Percentiles rank a stretch among this genome's conserved stretches.
Conservation (phyloP, 2,797 vertebrate genomes). For the Mastacembelus armatus region DNA sequence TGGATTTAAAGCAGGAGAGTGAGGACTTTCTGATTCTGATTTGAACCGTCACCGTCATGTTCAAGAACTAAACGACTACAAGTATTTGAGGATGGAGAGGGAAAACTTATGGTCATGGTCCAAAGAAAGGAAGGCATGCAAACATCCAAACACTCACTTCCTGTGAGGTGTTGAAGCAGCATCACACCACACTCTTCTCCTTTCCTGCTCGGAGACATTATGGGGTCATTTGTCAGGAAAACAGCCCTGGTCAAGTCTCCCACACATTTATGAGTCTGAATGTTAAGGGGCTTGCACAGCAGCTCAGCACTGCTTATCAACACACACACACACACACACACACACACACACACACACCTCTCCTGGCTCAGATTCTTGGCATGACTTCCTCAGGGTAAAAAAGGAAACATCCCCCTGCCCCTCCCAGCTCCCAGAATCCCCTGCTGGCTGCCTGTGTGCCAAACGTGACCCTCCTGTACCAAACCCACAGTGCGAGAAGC, state of each 20-base stretch:
- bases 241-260: neutral
- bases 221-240: too few relatives aligned
- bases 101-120: neutral
- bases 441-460: constrained; percentile 25
- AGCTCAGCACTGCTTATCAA: constrained; percentile 72
- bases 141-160: neutral
- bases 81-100: too few relatives aligned
- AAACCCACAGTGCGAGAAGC: constrained; percentile 17
- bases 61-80: too few relatives aligned
- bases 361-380: constrained; percentile 85
- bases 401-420: constrained; percentile 48
- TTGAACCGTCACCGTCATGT: too few relatives aligned
- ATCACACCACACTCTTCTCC: neutral
- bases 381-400: constrained; percentile 82
- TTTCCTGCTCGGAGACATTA: neutral
- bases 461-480: constrained; percentile 40
- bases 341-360: constrained; percentile 44
- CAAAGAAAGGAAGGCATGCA: neutral
- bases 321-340: constrained; percentile 36
- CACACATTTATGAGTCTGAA: neutral
- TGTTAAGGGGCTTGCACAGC: neutral
- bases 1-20: too few relatives aligned
- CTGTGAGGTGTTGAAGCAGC: too few relatives aligned
- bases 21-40: too few relatives aligned
- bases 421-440: constrained; percentile 40